Percentiles rank a stretch among this genome's conserved stretches.
phyloP scores from a whole-genome alignment of 2,113 vertebrate species.

The Leiothrix lutea region DNA sequence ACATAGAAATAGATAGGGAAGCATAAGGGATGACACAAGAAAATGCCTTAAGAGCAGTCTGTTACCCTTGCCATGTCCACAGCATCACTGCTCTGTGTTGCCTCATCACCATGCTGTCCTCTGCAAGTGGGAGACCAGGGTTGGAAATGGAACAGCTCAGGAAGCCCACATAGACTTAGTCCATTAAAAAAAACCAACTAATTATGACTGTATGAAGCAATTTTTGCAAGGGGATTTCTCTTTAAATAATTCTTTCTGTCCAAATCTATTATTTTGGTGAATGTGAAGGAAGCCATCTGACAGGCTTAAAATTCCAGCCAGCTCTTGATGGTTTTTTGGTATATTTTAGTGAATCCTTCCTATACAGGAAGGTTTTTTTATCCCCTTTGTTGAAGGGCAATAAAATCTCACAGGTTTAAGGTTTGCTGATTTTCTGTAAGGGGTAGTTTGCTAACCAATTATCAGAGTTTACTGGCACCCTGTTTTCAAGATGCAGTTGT shows the following conservation, averaged over 20 bases:
- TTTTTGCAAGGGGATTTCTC: neutral
- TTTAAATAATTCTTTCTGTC: neutral
- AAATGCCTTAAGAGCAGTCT: slow-evolving; percentile 56
- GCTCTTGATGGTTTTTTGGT: neutral
- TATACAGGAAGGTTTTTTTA: neutral
- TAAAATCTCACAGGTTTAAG: neutral
- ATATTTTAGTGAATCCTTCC: neutral
- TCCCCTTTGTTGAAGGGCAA: neutral
- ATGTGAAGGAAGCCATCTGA: neutral
- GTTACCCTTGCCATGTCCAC: neutral
- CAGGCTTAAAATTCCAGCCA: neutral
- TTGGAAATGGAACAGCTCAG: neutral
- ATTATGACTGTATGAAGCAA: neutral
- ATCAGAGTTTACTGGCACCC: neutral
- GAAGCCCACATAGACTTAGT: neutral
- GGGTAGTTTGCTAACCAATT: neutral
- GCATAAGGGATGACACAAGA: slow-evolving; percentile 4
- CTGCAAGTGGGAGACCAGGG: neutral
- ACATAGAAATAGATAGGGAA: neutral
- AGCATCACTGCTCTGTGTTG: neutral
- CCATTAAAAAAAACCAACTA: neutral
- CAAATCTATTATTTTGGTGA: neutral
- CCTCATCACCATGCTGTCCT: neutral
- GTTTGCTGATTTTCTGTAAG: neutral
- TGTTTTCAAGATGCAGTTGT: neutral